These are phyloP conservation scores for Peromyscus attwateri DNA, from an alignment of 2,797 vertebrate genomes.

Conservation along the genomic window DNA sequence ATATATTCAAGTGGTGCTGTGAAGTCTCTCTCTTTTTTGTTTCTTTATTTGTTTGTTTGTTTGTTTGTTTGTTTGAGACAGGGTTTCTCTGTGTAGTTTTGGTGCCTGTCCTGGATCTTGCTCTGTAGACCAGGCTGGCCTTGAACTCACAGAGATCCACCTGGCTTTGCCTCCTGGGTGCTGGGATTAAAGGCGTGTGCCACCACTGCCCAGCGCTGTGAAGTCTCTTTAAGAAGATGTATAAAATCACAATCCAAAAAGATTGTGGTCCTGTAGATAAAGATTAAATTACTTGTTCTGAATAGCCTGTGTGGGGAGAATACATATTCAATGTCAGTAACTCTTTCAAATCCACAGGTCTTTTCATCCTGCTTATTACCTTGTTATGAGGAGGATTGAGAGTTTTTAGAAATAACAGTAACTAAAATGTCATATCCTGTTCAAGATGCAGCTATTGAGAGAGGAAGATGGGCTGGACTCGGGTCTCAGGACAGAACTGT, in stretches of 20 bases:
- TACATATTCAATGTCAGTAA: neutral
- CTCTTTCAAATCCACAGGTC: too few species aligned
- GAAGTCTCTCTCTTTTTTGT: neutral
- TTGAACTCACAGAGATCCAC: too few species aligned
- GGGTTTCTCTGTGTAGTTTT: too few species aligned
- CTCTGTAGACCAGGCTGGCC: too few species aligned
- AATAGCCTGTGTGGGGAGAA: neutral
- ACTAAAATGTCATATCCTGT: neutral
- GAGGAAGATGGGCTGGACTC: neutral
- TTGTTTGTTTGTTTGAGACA: too few species aligned
- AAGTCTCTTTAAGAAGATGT: neutral
- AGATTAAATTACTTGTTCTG: neutral
- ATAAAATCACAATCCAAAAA: neutral
- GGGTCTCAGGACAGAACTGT: neutral
- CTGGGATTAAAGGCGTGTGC: too few species aligned
- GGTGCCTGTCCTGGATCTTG: too few species aligned
- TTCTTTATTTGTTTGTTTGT: too few species aligned
- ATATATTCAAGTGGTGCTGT: neutral
- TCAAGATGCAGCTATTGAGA: neutral
- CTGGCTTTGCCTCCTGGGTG: too few species aligned
- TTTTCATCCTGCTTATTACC: neutral
- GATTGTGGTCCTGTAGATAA: neutral
- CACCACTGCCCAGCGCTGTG: too few species aligned
- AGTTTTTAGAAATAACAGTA: neutral
- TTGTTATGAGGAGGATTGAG: neutral